Evolutionary conservation across 2,113 vertebrate species (phyloP), one percentile per base, ranked within the genome.

Genomic region (Odontophorus gujanensis): DNA sequence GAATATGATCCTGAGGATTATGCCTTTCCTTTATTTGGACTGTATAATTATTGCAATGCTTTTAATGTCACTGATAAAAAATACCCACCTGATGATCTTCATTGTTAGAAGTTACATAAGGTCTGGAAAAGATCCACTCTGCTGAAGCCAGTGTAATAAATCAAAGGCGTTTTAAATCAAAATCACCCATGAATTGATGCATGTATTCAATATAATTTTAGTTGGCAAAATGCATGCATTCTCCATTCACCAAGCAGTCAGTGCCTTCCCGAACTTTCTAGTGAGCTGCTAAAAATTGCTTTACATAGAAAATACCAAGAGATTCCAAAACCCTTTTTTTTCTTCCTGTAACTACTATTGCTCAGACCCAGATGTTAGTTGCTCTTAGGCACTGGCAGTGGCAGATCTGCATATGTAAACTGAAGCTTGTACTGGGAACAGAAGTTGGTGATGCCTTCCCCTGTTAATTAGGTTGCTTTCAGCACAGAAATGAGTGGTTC

Each of bases 21-120:
- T 53, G 11, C 16, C 12, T 68, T 77, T 57, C 53, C 72, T 89
- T 91, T 93, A 76, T 79, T 58, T 95, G 89, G 68, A 59, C 34
- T 80, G 50, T 87, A 85, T 85, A 63, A 80, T 82, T 95, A 79
- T 85, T 81, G 13, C 80, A 88, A 84, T 84, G 51, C 83, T 85
- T 80, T 59, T 63, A 59, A 84, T 1, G 0, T 89, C 80, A 53
- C 30, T 28, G 51, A 59, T 15, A 73, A 30, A 59, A 65, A 92
- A 90, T 12, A 67, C 8, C 38, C 47, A 77, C 69, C 73, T 88
- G 82, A 80, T 90, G 68, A 67, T 63, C 81, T 74, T 58, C 22
- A 28, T 47, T 83, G 50, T 63, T 75, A 25, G 5, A 9, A 73
- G 50, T 89, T 89, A 71, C 2, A 1, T 59, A 91, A 89, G 68